phyloP scores from a whole-genome alignment of 2,113 vertebrate genomes.

The Cyphomyrus plagiostoma region DNA sequence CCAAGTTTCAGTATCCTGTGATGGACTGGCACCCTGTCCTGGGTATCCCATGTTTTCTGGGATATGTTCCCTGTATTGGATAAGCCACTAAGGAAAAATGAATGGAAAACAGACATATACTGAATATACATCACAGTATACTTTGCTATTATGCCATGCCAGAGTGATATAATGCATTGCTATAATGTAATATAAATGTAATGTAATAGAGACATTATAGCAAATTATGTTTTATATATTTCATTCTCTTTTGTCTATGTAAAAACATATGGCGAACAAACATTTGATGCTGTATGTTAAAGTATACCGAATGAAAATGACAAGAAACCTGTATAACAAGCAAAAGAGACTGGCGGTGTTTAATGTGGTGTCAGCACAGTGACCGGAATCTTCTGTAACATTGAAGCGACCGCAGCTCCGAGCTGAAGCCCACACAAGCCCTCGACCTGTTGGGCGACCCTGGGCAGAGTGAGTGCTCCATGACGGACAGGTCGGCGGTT shows the following conservation, averaged over 20 bases:
- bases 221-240: background rate
- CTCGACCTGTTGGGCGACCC: background rate
- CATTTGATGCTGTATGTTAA: background rate
- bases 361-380: background rate
- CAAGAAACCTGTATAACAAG: background rate
- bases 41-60: background rate
- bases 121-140: background rate
- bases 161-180: background rate
- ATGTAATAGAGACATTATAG: background rate
- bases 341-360: background rate
- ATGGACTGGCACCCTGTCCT: background rate
- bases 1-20: background rate
- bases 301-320: background rate
- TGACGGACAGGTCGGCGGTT: background rate
- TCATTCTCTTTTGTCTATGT: background rate
- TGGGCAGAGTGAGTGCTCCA: background rate
- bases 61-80: background rate
- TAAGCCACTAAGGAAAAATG: background rate
- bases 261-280: background rate
- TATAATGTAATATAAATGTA: constrained; percentile 1
- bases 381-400: background rate
- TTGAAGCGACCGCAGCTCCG: background rate
- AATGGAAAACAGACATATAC: constrained; percentile 3
- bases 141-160: background rate
- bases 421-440: background rate